Evolutionary conservation across 2,888 invertebrate species (phyloP), one percentile per base, ranked within the genome.

Genomic region (Luperina testacea): DNA sequence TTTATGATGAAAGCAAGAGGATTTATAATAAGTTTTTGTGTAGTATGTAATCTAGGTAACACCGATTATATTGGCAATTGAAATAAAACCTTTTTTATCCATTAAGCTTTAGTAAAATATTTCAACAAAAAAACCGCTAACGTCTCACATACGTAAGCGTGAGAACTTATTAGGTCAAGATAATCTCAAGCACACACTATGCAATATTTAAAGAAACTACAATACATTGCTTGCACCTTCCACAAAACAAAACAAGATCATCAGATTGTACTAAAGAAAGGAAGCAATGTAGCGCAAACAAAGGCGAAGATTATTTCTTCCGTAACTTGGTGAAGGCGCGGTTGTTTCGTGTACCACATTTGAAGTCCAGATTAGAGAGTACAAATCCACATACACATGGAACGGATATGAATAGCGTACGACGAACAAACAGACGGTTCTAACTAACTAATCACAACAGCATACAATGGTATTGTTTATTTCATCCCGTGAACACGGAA

Each of bases 391-490:
- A 86, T 73, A 82, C 87, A 86, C 84, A 78, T 87, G 78, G 86
- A 92, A 90, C 95, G 96, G 95, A 95, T 94, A 94, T 94, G 94
- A 92, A 93, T 91, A 92, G 92, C 92, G 87, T 85, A 78, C 84
- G 83, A 91, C 90, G 90, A 90, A 92, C 94, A 94, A 95, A 95
- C 95, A 94, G 91, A 93, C 93, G 91, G 91, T 82, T 91, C 95
- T 96, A 32, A 32, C 32, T 32, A 32, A 32, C 32, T 32, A 96
- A 96, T 96, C 93, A 96, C 96, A 94, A 95, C 93, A 93, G 92
- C 90, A 96, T 89, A 97, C 96, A 96, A 94, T 94, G 92, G 88
- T 92, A 94, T 94, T 96, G 96, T 96, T 96, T 96, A 95, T 96
- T 95, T 95, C 94, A 92, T 92, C 89, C 90, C 91, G 90, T 85